phyloP scores from a whole-genome alignment of 1,140 invertebrate genomes.

The Dufourea novaeangliae region DNA sequence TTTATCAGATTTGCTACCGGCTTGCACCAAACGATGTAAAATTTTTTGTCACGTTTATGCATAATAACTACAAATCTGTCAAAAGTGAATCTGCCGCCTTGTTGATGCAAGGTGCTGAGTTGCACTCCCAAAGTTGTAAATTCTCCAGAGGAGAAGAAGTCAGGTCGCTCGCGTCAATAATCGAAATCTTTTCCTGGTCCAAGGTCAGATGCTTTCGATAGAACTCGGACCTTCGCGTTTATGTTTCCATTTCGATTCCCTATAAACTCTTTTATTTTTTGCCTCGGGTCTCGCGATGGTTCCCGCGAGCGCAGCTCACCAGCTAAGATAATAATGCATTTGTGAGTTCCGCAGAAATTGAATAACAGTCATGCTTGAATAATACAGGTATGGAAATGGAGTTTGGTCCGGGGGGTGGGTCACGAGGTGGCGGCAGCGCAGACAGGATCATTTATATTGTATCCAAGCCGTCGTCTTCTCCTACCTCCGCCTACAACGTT shows the following conservation, averaged over 20 bases:
- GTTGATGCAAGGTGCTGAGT: too few relatives aligned
- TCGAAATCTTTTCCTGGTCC: conserved; percentile 26
- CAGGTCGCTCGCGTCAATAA: conserved; percentile 19
- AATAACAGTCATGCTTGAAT: conserved; percentile 80
- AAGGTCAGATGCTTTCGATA: conserved; percentile 40
- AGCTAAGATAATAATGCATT: conserved; percentile 78
- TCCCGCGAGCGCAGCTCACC: conserved; percentile 37
- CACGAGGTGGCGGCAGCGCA: conserved; percentile 22
- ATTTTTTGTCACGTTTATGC: too few relatives aligned
- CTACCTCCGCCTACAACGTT: conserved; percentile 37
- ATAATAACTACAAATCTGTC: too few relatives aligned
- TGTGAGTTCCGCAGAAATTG: conserved; percentile 78
- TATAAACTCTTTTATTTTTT: background rate
- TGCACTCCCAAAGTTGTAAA: too few relatives aligned
- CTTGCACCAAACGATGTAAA: too few relatives aligned
- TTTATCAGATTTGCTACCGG: too few relatives aligned
- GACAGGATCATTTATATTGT: conserved; percentile 73
- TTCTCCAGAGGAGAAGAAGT: too few relatives aligned
- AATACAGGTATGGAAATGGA: conserved; percentile 81
- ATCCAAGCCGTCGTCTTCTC: conserved; percentile 57
- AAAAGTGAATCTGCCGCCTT: too few relatives aligned
- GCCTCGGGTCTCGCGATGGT: conserved; percentile 5
- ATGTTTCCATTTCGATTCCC: background rate
- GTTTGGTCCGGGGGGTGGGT: conserved; percentile 29
- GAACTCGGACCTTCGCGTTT: conserved; percentile 12